These are phyloP conservation scores for Phengaris arion DNA, from an alignment of 2,888 invertebrate species.

Conservation along the genomic window DNA sequence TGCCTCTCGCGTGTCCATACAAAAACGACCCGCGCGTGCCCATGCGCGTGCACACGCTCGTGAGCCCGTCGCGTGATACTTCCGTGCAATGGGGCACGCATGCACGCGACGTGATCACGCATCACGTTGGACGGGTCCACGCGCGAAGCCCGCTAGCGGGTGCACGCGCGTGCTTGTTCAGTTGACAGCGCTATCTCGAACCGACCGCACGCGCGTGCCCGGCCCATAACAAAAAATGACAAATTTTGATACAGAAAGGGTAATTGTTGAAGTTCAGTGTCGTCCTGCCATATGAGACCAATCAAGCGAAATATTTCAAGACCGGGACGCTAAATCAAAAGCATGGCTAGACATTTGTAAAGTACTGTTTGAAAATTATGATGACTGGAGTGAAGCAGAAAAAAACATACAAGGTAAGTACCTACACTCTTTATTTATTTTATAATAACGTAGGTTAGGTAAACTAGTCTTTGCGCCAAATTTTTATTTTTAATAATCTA, in stretches of 20 bases:
- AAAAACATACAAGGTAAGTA: slow-evolving; percentile 38
- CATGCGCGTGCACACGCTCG: too few species aligned
- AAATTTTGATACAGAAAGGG: slow-evolving; percentile 39
- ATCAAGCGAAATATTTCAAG: slow-evolving; percentile 38
- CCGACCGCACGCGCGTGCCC: slow-evolving; percentile 34
- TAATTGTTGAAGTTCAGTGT: slow-evolving; percentile 40
- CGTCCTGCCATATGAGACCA: slow-evolving; percentile 39
- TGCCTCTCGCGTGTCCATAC: too few species aligned
- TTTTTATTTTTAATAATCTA: slow-evolving; percentile 41
- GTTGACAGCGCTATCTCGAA: slow-evolving; percentile 18
- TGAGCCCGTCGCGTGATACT: too few species aligned
- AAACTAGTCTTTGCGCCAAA: slow-evolving; percentile 14
- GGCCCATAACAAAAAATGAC: slow-evolving; percentile 34
- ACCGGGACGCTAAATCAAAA: slow-evolving; percentile 37
- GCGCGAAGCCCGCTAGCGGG: slow-evolving; percentile 36
- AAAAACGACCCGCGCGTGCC: too few species aligned
- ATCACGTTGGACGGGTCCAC: slow-evolving; percentile 41
- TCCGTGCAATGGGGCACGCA: slow-evolving; percentile 40
- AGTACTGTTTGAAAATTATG: slow-evolving; percentile 38
- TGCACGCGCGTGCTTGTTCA: slow-evolving; percentile 35
- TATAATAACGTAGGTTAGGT: slow-evolving; percentile 34
- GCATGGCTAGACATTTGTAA: slow-evolving; percentile 40
- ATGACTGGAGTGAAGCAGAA: slow-evolving; percentile 37
- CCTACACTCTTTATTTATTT: slow-evolving; percentile 40
- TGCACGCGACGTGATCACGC: slow-evolving; percentile 40